These are phyloP conservation scores for Acrobasis repandana DNA, from an alignment of 2,888 invertebrate species.

Conservation along the genomic window DNA sequence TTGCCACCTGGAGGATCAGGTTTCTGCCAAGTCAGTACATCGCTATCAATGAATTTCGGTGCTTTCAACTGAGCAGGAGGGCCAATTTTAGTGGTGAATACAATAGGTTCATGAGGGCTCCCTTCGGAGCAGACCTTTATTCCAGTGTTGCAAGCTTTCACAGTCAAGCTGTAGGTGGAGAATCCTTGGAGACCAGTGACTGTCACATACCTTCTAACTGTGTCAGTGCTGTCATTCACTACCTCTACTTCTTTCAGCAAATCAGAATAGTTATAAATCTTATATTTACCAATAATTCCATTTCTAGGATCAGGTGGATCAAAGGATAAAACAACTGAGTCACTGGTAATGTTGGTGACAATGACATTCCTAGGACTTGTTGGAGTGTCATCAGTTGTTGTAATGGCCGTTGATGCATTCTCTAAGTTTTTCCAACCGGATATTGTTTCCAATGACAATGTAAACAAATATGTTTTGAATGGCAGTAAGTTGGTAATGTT, in stretches of 20 bases:
- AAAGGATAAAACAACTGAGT: constrained; percentile 86
- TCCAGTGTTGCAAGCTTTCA: constrained; percentile 86
- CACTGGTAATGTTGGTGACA: constrained; percentile 84
- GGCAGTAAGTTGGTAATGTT: constrained; percentile 86
- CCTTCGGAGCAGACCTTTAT: constrained; percentile 84
- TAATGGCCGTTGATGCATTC: constrained; percentile 83
- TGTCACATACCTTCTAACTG: constrained; percentile 47
- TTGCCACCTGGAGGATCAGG: constrained; percentile 80
- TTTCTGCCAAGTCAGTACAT: constrained; percentile 72
- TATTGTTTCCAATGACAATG: constrained; percentile 83
- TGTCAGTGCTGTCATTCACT: constrained; percentile 39
- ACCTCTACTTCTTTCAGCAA: constrained; percentile 49
- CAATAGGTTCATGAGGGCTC: constrained; percentile 69
- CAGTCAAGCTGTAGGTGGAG: constrained; percentile 86
- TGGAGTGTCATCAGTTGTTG: constrained; percentile 87
- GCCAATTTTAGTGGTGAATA: constrained; percentile 85
- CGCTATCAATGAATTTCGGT: constrained; percentile 53
- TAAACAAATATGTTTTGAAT: constrained; percentile 88
- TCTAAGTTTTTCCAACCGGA: constrained; percentile 66
- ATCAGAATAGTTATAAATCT: constrained; percentile 76
- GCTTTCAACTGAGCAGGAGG: constrained; percentile 70
- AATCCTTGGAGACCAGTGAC: constrained; percentile 80
- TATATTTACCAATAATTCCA: constrained; percentile 88
- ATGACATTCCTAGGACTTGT: constrained; percentile 83
- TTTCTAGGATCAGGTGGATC: constrained; percentile 87